A percentile compares a stretch with the other conserved stretches of the same genome.
Evolutionary conservation across 2,113 vertebrate genomes (phyloP).

Genomic region (Gasterosteus nipponicus): DNA sequence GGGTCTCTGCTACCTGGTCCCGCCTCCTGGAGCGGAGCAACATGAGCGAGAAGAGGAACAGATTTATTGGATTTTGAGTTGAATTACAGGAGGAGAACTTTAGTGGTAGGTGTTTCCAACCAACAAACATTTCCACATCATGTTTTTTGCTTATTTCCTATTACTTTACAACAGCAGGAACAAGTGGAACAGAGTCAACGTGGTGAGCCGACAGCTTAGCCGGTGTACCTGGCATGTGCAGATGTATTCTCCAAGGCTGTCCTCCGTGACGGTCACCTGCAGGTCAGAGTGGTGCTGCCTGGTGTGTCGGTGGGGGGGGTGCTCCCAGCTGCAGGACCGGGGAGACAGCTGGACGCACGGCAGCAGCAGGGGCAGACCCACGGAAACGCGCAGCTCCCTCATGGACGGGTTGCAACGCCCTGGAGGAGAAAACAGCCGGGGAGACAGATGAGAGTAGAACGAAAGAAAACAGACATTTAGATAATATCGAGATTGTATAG

Average conservation of each 20-base stretch:
- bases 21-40: constrained; percentile 59
- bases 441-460: background rate
- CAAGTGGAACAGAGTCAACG: background rate
- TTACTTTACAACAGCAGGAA: background rate
- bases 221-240: constrained; percentile 82
- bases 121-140: background rate
- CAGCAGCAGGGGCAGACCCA: constrained; percentile 74
- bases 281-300: constrained; percentile 80
- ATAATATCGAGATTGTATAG: background rate
- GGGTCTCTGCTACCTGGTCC: constrained; percentile 62
- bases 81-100: background rate
- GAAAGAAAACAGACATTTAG: background rate
- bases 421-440: constrained; percentile 18
- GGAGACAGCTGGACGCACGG: constrained; percentile 84
- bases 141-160: background rate
- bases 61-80: background rate
- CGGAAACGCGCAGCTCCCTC: constrained; percentile 60
- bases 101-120: background rate
- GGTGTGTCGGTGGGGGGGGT: constrained; percentile 74
- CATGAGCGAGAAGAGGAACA: background rate
- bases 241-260: constrained; percentile 81
- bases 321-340: constrained; percentile 84
- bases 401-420: constrained; percentile 59
- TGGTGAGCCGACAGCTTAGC: background rate
- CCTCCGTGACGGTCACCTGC: constrained; percentile 80